Evolutionary conservation across 2,113 vertebrate species (phyloP).

Genomic region (Prochilodus magdalenae): DNA sequence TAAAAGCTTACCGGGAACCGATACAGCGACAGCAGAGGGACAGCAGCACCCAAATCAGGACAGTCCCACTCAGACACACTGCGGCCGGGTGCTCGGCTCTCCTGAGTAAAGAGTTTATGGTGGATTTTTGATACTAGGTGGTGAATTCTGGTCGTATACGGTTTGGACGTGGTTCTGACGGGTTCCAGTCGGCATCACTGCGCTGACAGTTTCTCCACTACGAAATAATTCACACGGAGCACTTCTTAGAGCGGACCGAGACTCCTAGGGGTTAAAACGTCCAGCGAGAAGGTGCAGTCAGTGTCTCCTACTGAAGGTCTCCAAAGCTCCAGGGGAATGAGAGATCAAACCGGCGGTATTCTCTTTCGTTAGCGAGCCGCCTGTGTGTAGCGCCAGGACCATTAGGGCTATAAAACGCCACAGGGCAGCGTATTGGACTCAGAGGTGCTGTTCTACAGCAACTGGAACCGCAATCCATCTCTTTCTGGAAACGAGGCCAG

Average conservation of each 20-base stretch:
- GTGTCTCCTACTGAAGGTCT: not conserved
- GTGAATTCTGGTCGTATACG: too few species aligned
- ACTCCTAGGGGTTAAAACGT: not conserved
- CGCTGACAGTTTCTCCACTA: too few species aligned
- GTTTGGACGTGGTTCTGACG: too few species aligned
- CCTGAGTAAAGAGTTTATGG: not conserved
- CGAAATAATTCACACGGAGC: too few species aligned
- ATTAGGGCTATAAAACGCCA: slow-evolving; percentile 2
- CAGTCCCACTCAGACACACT: not conserved
- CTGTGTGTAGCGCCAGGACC: not conserved
- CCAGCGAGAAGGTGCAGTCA: not conserved
- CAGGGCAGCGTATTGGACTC: not conserved
- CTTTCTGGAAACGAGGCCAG: slow-evolving; percentile 5
- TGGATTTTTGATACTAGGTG: too few species aligned
- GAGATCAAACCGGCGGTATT: not conserved
- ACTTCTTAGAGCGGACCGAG: too few species aligned
- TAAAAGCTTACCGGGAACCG: slow-evolving; percentile 38
- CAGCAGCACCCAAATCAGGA: not conserved
- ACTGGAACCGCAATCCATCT: not conserved
- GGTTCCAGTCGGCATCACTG: too few species aligned
- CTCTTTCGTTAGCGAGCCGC: not conserved
- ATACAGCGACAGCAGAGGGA: not conserved
- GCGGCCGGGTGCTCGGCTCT: not conserved
- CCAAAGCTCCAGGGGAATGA: not conserved
- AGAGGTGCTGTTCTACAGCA: not conserved